Evolutionary conservation across 1,140 invertebrate species (phyloP).

Genomic region (Grapholita molesta): DNA sequence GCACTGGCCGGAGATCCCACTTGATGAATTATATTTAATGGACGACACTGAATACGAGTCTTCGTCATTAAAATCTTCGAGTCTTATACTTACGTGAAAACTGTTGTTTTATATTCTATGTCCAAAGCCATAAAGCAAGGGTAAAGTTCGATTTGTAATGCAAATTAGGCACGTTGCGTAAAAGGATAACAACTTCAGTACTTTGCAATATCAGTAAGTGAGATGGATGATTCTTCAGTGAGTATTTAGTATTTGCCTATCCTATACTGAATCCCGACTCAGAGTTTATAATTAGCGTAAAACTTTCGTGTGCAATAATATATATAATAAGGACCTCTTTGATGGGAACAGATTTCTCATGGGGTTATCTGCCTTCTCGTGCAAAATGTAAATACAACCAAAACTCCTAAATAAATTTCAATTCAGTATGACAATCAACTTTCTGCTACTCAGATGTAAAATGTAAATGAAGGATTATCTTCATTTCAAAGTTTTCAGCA

Average conservation of each 20-base stretch:
- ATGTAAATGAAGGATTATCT: slow-evolving; percentile 16
- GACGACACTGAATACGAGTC: not conserved
- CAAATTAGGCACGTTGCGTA: no score
- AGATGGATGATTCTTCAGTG: no score
- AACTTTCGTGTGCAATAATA: no score
- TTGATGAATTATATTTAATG: not conserved
- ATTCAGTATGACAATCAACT: not conserved
- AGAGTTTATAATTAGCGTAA: no score
- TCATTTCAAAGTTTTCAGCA: not conserved
- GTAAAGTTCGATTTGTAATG: no score
- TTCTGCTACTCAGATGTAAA: not conserved
- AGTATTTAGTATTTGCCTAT: no score
- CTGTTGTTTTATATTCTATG: not conserved
- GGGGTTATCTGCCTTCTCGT: not conserved
- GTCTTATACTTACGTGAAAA: no score
- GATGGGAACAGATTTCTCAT: not conserved
- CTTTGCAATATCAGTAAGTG: no score
- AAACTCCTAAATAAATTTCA: not conserved
- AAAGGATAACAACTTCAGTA: no score
- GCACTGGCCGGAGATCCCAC: not conserved
- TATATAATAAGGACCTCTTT: no score
- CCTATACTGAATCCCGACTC: no score
- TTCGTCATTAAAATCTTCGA: not conserved
- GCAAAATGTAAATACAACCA: not conserved
- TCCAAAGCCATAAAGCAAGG: not conserved